Conservation (phyloP, 2,888 invertebrate genomes). For the Dasypolia templi region DNA sequence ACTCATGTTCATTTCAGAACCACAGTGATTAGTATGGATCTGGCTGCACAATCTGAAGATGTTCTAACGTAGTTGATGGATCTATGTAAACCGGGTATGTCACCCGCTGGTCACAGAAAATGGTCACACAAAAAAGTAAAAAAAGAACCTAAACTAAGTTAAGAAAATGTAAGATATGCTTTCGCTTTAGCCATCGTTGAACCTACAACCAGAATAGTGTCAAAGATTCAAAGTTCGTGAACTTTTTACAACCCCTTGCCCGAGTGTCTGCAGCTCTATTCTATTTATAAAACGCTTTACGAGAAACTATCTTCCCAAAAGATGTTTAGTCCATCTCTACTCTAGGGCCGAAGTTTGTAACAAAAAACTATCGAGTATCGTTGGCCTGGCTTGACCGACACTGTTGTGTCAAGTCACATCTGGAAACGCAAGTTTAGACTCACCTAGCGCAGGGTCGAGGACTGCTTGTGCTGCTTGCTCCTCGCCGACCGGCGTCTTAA, state of each 20-base stretch:
- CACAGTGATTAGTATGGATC: not conserved
- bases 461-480: constrained; percentile 93
- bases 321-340: constrained; percentile 2
- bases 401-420: constrained; percentile 36
- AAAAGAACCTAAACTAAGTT: not conserved
- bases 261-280: constrained; percentile 18
- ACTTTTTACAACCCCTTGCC: constrained; percentile 35
- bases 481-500: constrained; percentile 93
- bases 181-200: constrained; percentile 40
- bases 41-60: not conserved
- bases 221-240: constrained; percentile 51
- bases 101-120: not conserved
- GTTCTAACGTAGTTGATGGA: not conserved
- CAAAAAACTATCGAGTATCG: constrained; percentile 17
- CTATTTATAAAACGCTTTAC: constrained; percentile 10
- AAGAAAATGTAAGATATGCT: constrained; percentile 16
- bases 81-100: not conserved
- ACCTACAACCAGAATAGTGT: constrained; percentile 28
- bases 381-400: constrained; percentile 52
- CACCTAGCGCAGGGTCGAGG: constrained; percentile 92
- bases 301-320: constrained; percentile 32
- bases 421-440: constrained; percentile 63
- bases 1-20: not conserved
- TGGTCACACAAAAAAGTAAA: too few relatives aligned
- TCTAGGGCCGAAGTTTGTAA: constrained; percentile 19